Percentiles rank a stretch among this genome's conserved stretches.
Evolutionary conservation across 2,797 vertebrate species (phyloP).

Genomic region (Sebastes minor): DNA sequence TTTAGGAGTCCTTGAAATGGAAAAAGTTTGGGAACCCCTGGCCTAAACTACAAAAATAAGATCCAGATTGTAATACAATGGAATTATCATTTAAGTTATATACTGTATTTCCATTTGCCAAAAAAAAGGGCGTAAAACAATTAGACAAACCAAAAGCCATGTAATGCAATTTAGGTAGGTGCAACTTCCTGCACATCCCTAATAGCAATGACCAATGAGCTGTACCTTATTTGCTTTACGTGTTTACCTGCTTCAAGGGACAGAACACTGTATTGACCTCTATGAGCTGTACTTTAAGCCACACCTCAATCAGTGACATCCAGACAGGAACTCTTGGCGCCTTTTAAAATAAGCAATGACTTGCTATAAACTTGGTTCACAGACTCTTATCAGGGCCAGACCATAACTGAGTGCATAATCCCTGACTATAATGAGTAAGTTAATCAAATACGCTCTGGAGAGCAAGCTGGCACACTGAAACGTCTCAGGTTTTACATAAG

Average conservation of each 20-base stretch:
- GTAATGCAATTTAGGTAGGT: not conserved
- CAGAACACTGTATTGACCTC: not conserved
- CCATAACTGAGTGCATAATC: conserved; percentile 29
- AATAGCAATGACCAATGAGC: not conserved
- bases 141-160: not conserved
- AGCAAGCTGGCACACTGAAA: conserved; percentile 6
- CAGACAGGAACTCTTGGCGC: not conserved
- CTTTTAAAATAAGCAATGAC: not conserved
- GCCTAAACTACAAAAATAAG: not conserved
- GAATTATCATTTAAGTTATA: not conserved
- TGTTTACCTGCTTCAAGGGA: not conserved
- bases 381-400: conserved; percentile 27
- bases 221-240: too few species aligned
- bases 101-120: not conserved
- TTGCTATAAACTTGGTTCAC: conserved; percentile 24
- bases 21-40: rapidly evolving
- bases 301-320: not conserved
- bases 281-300: not conserved
- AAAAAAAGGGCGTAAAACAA: not conserved
- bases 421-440: conserved; percentile 28
- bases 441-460: conserved; percentile 30
- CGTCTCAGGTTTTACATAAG: conserved; percentile 19
- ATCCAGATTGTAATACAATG: not conserved
- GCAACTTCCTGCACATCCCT: not conserved
- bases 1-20: too few species aligned